These are phyloP conservation scores for Caenorhabditis briggsae DNA, from an alignment of 1,140 invertebrate genomes.

Conservation along the genomic window DNA sequence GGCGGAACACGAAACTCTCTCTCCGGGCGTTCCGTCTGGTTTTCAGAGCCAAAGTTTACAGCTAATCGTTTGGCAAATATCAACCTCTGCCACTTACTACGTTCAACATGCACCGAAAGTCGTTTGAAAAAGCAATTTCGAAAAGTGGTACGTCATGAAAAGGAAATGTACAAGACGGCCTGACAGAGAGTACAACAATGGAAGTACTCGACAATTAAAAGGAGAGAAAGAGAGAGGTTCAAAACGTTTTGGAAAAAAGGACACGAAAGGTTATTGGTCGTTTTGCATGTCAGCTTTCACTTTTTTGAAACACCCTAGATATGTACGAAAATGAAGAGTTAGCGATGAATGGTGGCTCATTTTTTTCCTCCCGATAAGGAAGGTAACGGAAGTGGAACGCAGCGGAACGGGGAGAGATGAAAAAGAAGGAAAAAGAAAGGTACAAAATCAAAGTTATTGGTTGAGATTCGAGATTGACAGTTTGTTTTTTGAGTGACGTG, in stretches of 20 bases:
- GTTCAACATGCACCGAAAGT: not conserved
- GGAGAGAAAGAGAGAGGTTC: not conserved
- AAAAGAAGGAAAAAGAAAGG: not conserved
- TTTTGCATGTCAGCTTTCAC: not conserved
- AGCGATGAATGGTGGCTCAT: not conserved
- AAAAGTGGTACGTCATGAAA: conserved; percentile 22
- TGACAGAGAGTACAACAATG: not conserved
- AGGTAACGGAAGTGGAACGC: conserved; percentile 10
- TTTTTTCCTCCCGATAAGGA: not conserved
- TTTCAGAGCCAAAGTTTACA: conserved; percentile 34
- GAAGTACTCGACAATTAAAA: conserved; percentile 6
- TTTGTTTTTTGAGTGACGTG: conserved; percentile 50
- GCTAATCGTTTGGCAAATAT: conserved; percentile 46
- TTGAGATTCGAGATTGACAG: conserved; percentile 14
- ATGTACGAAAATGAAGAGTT: too few relatives aligned
- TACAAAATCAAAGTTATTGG: conserved; percentile 8
- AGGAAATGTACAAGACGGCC: not conserved
- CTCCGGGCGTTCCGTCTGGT: conserved; percentile 14
- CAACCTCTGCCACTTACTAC: not conserved
- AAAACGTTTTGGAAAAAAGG: conserved; percentile 4
- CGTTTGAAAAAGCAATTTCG: conserved; percentile 14
- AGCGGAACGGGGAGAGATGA: not conserved
- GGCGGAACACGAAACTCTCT: not conserved
- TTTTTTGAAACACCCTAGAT: not conserved
- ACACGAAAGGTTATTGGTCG: not conserved